Conservation (phyloP, 2,888 invertebrate species). For the Lasiommata megera region DNA sequence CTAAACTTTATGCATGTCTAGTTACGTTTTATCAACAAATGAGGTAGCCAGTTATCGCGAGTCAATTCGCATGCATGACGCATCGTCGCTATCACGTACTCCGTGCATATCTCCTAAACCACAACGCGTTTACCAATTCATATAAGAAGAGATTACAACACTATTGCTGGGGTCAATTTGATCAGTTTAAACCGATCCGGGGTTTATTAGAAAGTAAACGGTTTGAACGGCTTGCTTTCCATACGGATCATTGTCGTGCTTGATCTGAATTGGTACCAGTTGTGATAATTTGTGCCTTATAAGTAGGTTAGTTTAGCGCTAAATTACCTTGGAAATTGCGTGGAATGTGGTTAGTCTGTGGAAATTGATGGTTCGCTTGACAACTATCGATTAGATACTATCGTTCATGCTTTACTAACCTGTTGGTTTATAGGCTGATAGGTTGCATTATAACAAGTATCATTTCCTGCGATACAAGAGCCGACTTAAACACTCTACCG, state of each 20-base stretch:
- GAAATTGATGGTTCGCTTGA: constrained; percentile 29
- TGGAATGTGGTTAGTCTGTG: constrained; percentile 29
- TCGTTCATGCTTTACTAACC: constrained; percentile 18
- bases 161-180: constrained; percentile 45
- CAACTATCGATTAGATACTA: constrained; percentile 24
- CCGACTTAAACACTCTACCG: too few species aligned
- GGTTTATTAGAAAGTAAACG: constrained; percentile 53
- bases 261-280: constrained; percentile 34
- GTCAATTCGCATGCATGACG: constrained; percentile 17
- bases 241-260: constrained; percentile 39
- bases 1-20: too few species aligned
- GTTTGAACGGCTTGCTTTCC: constrained; percentile 43
- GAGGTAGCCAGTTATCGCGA: too few species aligned
- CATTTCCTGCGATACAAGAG: too few species aligned
- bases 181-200: constrained; percentile 43
- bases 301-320: constrained; percentile 31
- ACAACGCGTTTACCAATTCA: constrained; percentile 47
- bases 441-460: neutral
- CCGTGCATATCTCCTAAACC: constrained; percentile 38
- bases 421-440: constrained; percentile 12
- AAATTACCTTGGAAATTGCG: constrained; percentile 31
- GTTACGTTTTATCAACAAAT: too few species aligned
- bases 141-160: constrained; percentile 42
- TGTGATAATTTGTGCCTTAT: constrained; percentile 28
- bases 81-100: constrained; percentile 41